These are phyloP conservation scores for Cosmopolites sordidus DNA, from an alignment of 2,888 invertebrate species.

Conservation along the genomic window DNA sequence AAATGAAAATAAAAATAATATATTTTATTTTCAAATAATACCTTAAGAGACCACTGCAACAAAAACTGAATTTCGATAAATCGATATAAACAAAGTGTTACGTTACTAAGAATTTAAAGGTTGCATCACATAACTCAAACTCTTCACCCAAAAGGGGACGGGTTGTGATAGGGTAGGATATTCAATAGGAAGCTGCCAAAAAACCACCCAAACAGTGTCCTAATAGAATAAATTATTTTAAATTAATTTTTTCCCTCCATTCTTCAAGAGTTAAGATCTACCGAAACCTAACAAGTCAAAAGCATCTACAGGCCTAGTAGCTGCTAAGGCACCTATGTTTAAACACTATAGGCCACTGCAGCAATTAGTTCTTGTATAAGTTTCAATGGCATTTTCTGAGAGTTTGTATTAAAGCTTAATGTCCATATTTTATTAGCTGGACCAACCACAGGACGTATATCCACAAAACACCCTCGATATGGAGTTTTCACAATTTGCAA, in stretches of 20 bases:
- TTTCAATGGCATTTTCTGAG: constrained; percentile 74
- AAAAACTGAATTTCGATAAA: too few species aligned
- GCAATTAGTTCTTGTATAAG: constrained; percentile 92
- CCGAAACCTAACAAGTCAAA: constrained; percentile 78
- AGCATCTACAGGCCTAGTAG: constrained; percentile 81
- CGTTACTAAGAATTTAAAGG: constrained; percentile 90
- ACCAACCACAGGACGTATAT: constrained; percentile 58
- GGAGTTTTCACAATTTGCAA: constrained; percentile 58
- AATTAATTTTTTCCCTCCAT: constrained; percentile 87
- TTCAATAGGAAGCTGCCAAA: constrained; percentile 82
- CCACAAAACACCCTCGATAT: constrained; percentile 52
- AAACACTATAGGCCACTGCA: constrained; percentile 93
- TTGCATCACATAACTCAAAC: constrained; percentile 69
- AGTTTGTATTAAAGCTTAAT: constrained; percentile 57
- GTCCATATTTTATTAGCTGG: constrained; percentile 65
- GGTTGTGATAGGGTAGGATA: constrained; percentile 67
- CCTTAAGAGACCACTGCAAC: too few species aligned
- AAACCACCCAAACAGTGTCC: constrained; percentile 94
- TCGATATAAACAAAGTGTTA: too few species aligned
- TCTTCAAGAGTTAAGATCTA: constrained; percentile 91
- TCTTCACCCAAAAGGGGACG: constrained; percentile 78
- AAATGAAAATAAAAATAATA: too few species aligned
- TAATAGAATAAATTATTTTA: constrained; percentile 80
- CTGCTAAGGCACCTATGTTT: constrained; percentile 80
- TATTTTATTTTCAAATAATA: too few species aligned